phyloP scores from a whole-genome alignment of 2,113 vertebrate species.

The Macroglossus sobrinus region DNA sequence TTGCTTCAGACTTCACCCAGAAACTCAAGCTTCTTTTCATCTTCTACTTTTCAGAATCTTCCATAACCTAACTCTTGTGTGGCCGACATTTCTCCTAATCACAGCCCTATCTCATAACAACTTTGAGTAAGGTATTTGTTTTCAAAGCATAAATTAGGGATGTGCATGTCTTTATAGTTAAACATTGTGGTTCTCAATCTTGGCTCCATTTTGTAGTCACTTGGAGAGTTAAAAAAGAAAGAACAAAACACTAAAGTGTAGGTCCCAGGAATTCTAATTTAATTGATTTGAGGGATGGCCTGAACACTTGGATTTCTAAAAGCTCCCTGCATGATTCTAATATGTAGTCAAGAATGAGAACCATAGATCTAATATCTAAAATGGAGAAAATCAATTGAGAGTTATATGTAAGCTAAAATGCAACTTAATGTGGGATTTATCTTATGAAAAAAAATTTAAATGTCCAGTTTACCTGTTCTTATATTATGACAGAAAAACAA shows the following conservation, averaged over 20 bases:
- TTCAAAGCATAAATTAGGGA: not conserved
- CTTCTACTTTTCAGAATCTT: not conserved
- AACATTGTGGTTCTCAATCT: not conserved
- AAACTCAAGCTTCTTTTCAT: not conserved
- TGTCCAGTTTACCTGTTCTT: not conserved
- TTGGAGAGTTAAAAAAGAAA: conserved; percentile 3
- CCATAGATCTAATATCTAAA: conserved; percentile 5
- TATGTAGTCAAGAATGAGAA: not conserved
- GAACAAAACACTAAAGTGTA: not conserved
- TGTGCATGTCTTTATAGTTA: not conserved
- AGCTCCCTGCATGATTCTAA: not conserved
- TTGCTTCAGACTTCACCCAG: not conserved
- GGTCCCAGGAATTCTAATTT: not conserved
- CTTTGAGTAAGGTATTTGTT: not conserved
- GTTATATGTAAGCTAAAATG: not conserved
- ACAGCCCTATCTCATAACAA: not conserved
- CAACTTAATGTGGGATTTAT: not conserved
- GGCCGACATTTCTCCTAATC: not conserved
- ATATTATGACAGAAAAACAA: conserved; percentile 9
- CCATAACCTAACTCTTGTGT: not conserved
- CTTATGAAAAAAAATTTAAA: not conserved
- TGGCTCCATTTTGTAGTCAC: not conserved
- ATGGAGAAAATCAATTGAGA: not conserved
- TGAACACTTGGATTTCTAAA: not conserved
- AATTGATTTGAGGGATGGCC: not conserved